Percentiles rank a stretch among this genome's conserved stretches.
phyloP scores from a whole-genome alignment of 2,888 invertebrate species.

The Bellardia bayeri region DNA sequence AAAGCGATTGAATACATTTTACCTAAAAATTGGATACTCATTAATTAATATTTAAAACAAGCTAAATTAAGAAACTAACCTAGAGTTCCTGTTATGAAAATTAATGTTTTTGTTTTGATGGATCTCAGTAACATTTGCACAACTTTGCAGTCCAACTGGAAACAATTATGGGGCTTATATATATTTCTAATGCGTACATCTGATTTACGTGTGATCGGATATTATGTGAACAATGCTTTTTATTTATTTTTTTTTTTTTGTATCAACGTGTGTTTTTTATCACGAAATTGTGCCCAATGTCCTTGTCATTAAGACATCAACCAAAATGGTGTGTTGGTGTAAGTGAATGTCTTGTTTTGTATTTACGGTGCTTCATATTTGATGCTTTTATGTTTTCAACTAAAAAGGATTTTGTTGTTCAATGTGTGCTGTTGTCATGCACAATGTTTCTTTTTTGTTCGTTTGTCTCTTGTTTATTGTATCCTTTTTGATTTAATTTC shows the following conservation, averaged over 20 bases:
- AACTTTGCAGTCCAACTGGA: no score
- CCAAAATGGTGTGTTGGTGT: not conserved
- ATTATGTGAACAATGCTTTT: not conserved
- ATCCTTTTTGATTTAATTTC: not conserved
- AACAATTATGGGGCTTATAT: no score
- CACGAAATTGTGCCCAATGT: not conserved
- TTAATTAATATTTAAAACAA: no score
- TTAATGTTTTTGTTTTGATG: no score
- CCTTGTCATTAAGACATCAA: not conserved
- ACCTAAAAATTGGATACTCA: no score
- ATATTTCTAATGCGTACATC: no score
- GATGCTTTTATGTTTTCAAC: slow-evolving; percentile 14
- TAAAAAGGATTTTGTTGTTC: slow-evolving; percentile 35
- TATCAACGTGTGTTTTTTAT: not conserved
- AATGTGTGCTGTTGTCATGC: slow-evolving; percentile 13
- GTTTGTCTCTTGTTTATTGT: not conserved
- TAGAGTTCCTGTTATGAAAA: no score
- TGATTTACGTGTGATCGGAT: no score
- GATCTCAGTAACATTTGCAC: no score
- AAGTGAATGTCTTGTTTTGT: not conserved
- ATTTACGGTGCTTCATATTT: not conserved
- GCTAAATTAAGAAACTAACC: no score
- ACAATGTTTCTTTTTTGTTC: not conserved
- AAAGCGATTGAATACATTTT: no score
- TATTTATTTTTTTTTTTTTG: not conserved